A percentile compares a stretch with the other conserved stretches of the same genome.
phyloP scores from a whole-genome alignment of 2,888 invertebrate genomes.

The Hyppa rectilinea region DNA sequence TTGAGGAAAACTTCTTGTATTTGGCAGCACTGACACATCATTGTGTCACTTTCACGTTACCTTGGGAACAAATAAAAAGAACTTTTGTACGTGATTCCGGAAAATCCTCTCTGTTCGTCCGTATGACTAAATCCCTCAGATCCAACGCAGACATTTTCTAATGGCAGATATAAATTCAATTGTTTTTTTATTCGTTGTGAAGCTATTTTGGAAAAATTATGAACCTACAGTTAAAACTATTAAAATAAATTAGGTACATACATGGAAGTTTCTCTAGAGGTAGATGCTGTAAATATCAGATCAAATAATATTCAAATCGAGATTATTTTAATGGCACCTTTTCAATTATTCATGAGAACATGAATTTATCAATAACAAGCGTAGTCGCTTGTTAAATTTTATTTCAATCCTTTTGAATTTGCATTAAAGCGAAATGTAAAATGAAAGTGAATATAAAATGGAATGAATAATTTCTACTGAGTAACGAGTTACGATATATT shows the following conservation, averaged over 20 bases:
- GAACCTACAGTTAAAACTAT: too few relatives aligned
- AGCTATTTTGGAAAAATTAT: too few relatives aligned
- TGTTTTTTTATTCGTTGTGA: too few relatives aligned
- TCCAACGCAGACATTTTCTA: not conserved
- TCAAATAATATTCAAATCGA: constrained; percentile 38
- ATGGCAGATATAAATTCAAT: not conserved
- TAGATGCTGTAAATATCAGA: constrained; percentile 32
- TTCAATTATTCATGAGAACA: constrained; percentile 57
- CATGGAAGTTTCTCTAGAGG: constrained; percentile 3
- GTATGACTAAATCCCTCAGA: not conserved
- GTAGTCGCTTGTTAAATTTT: constrained; percentile 47
- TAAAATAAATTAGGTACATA: constrained; percentile 3
- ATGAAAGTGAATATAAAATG: constrained; percentile 54
- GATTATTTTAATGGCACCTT: constrained; percentile 51
- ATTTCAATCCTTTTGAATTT: constrained; percentile 39
- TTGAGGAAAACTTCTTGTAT: constrained; percentile 22
- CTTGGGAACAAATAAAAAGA: constrained; percentile 14
- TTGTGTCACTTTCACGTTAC: constrained; percentile 7
- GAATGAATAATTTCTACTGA: constrained; percentile 28
- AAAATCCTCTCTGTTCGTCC: not conserved
- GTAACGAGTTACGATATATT: constrained; percentile 33
- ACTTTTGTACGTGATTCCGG: constrained; percentile 10
- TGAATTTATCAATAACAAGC: constrained; percentile 48
- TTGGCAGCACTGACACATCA: constrained; percentile 5
- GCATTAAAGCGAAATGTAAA: constrained; percentile 52